Base-by-base conservation (phyloP, 2,797 vertebrate species). In the Paramormyrops hopkinsi region DNA sequence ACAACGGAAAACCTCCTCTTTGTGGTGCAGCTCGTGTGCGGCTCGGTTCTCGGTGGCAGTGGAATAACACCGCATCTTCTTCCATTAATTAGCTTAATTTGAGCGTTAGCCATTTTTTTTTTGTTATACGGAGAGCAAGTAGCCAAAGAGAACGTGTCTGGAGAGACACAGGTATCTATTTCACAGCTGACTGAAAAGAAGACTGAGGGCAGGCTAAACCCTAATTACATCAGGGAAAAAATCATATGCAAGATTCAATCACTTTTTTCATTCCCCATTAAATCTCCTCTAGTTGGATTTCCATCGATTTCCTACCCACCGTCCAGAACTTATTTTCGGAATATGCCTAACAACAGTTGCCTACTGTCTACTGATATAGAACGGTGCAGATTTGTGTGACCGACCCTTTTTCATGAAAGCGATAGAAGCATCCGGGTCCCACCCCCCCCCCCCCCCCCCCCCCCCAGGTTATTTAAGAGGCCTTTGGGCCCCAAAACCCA, bases 1-100 rank as follows among this genome's bases (percentile, higher is more conserved):
- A 19, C 53, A 19, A 54, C 17, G 53, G 19, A 56, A n/a, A 59
- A 59, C n/a, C 54, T 6, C 19, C 14, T 6, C 53, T 19, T 19
- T 54, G 56, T 22, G 59, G 22, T 25, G 3, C 62, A 1, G 25
- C 9, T 11, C 11, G 11, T 1, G 62, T 29, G 4, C 25, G 62
- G 11, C 62, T 12, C 25, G 1, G 25, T 69, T 1, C 11, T 29
- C 1, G 9, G 62, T 29, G 11, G 9, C 25, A 3, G 25, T 4
- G 25, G 62, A 9, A 33, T 12, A 69, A 25, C 1, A 3, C 0
- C 25, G 14, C 89, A 90, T 90, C 50, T 41, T 44, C 22, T 85
- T 76, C 25, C 54, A 46, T 90, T 91, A 91, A 92, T 92, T 93
- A 92, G 88, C 65, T 7, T 86, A 50, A 88, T 86, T 87, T 56